Evolutionary conservation across 2,888 invertebrate species (phyloP).

Genomic region (Euphydryas editha): DNA sequence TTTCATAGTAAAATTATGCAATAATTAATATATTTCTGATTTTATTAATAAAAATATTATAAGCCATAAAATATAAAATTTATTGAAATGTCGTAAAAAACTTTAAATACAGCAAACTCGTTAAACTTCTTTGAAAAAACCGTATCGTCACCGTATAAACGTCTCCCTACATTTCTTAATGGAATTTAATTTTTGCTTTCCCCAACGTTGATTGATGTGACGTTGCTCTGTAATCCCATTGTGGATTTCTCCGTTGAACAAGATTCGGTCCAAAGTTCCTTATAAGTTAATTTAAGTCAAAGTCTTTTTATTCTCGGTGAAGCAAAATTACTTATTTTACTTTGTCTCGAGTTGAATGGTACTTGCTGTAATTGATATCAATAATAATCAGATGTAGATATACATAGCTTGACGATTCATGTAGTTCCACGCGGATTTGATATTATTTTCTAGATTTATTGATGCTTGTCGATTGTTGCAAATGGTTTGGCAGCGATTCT

Average conservation of each 20-base stretch:
- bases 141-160: conserved; percentile 30
- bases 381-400: not conserved
- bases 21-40: no score
- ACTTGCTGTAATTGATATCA: conserved; percentile 28
- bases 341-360: conserved; percentile 33
- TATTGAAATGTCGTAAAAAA: not conserved
- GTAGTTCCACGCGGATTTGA: no score
- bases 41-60: no score
- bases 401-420: not conserved
- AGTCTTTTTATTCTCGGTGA: conserved; percentile 37
- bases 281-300: conserved; percentile 42
- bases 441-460: no score
- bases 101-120: not conserved
- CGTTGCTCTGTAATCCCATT: conserved; percentile 42
- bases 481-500: no score
- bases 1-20: no score
- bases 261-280: conserved; percentile 41
- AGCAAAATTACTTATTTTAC: conserved; percentile 40
- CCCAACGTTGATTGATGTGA: conserved; percentile 43
- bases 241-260: conserved; percentile 38
- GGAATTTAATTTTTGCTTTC: conserved; percentile 44
- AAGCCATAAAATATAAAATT: not conserved
- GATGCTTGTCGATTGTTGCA: no score
- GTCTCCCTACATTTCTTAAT: conserved; percentile 38
- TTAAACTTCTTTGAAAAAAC: not conserved